Conservation (phyloP, 2,113 vertebrate species). For the Ammodramus savannarum region DNA sequence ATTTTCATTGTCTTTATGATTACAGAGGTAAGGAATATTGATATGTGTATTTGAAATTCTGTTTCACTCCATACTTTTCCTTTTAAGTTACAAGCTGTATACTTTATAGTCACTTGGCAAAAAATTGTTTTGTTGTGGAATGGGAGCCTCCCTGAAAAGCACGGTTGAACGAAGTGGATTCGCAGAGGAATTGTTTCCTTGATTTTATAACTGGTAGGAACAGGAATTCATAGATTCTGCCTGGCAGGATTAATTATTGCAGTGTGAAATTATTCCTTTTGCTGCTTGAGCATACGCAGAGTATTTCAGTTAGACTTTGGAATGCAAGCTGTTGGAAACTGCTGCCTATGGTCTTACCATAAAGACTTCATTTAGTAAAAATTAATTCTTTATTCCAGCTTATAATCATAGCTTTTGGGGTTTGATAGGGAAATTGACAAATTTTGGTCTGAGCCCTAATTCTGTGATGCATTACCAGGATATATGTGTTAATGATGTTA, state of each 20-base stretch:
- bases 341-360: neutral
- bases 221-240: neutral
- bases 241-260: neutral
- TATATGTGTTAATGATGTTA: accelerated
- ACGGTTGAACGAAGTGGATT: neutral
- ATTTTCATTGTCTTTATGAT: neutral
- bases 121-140: neutral
- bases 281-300: neutral
- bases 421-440: neutral
- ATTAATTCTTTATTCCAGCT: neutral
- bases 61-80: neutral
- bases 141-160: neutral
- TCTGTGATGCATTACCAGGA: neutral
- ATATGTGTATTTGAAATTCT: neutral
- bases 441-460: neutral
- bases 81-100: neutral
- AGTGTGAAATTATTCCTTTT: neutral
- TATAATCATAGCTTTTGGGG: neutral
- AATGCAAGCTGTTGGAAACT: neutral
- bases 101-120: neutral
- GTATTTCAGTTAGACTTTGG: neutral
- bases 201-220: neutral
- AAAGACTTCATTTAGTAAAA: neutral
- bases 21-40: neutral
- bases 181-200: neutral